Evolutionary conservation across 2,888 invertebrate genomes (phyloP).

Genomic region (Calameuta idolon): DNA sequence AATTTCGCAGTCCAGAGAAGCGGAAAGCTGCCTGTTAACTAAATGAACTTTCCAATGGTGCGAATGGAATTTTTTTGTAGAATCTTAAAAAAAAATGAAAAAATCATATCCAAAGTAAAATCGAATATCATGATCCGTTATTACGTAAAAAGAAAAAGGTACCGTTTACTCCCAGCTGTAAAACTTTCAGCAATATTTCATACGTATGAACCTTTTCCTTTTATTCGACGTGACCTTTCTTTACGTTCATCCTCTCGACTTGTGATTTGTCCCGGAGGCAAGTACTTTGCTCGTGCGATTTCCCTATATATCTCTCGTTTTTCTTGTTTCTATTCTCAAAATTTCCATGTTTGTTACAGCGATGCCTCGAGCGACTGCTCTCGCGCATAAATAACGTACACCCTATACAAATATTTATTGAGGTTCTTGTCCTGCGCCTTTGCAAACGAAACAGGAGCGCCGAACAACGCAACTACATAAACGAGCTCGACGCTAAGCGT

Average conservation of each 20-base stretch:
- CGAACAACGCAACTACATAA: background rate
- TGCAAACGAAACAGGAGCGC: background rate
- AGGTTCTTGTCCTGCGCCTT: background rate
- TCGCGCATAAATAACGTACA: background rate
- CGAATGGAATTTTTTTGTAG: background rate
- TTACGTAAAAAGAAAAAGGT: background rate
- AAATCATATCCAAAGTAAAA: background rate
- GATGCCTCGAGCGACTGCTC: background rate
- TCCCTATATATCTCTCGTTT: background rate
- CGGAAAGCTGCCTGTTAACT: background rate
- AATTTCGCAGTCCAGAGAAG: slow-evolving; percentile 48
- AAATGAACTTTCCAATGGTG: background rate
- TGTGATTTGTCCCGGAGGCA: background rate
- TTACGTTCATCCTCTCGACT: background rate
- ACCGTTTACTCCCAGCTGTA: no score
- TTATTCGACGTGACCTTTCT: background rate
- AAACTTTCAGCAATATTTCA: background rate
- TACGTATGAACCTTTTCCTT: background rate
- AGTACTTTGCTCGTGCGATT: background rate
- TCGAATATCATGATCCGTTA: background rate
- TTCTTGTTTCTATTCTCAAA: background rate
- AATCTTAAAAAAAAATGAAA: background rate
- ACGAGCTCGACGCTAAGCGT: background rate
- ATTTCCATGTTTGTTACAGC: background rate
- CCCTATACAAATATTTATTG: background rate